A percentile compares a stretch with the other conserved stretches of the same genome.
These are phyloP conservation scores for Adela reaumurella DNA, from an alignment of 2,888 invertebrate genomes.

Conservation along the genomic window DNA sequence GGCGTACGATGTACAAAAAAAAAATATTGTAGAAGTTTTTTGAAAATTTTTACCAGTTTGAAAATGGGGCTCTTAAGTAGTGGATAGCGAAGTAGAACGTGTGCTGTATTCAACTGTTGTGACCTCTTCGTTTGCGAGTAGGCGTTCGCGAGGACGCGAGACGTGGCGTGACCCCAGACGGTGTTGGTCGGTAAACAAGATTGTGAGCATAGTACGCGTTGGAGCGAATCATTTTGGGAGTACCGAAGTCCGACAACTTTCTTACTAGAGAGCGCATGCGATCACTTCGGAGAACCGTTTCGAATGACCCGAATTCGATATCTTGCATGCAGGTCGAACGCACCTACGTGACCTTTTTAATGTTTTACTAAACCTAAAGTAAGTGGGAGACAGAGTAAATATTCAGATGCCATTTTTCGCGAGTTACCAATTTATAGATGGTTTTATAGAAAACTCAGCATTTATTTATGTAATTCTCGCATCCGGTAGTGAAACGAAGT, in stretches of 20 bases:
- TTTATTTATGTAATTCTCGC: constrained; percentile 50
- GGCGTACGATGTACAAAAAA: background rate
- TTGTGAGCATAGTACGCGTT: too few species aligned
- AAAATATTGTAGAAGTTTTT: background rate
- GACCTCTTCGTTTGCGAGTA: too few species aligned
- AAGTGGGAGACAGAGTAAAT: background rate
- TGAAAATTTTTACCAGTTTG: constrained; percentile 1
- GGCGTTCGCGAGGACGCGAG: too few species aligned
- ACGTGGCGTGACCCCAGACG: too few species aligned
- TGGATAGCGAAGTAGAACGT: background rate
- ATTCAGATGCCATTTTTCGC: constrained; percentile 50
- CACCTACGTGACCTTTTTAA: too few species aligned
- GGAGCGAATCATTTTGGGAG: too few species aligned
- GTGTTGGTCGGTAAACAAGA: too few species aligned
- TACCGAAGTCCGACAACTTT: too few species aligned
- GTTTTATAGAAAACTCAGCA: constrained; percentile 51
- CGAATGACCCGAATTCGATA: too few species aligned
- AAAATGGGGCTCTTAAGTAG: background rate
- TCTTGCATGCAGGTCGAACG: too few species aligned
- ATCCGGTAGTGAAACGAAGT: constrained; percentile 21
- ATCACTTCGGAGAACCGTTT: too few species aligned
- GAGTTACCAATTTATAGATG: constrained; percentile 45
- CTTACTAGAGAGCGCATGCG: too few species aligned
- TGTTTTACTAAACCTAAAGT: background rate
- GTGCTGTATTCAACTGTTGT: background rate